These are phyloP conservation scores for Melitaea athalia DNA, from an alignment of 2,888 invertebrate genomes.

Conservation along the genomic window DNA sequence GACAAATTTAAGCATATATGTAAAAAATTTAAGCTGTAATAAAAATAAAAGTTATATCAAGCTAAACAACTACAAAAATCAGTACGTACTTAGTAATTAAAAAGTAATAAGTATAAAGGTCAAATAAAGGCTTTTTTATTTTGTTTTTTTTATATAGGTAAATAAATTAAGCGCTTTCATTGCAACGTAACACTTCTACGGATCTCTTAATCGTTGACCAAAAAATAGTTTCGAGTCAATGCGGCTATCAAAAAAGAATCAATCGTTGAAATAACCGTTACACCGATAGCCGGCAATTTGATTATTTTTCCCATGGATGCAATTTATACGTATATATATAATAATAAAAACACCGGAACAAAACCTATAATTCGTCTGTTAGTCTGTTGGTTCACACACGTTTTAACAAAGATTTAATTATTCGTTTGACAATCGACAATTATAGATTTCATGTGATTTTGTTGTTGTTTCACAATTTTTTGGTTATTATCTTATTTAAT, in stretches of 20 bases:
- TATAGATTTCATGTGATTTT: conserved; percentile 23
- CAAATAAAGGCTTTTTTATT: no score
- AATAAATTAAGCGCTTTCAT: not conserved
- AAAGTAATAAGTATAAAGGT: no score
- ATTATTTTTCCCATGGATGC: conserved; percentile 65
- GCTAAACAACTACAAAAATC: no score
- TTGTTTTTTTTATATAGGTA: no score
- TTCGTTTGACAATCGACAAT: conserved; percentile 26
- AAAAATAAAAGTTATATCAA: no score
- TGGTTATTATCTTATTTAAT: not conserved
- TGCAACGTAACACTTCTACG: conserved; percentile 12
- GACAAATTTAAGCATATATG: no score
- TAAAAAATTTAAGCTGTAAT: no score
- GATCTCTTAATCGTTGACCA: conserved; percentile 16
- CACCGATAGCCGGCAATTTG: conserved; percentile 56
- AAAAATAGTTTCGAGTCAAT: conserved; percentile 53
- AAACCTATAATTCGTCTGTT: conserved; percentile 56
- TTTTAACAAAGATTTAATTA: conserved; percentile 25
- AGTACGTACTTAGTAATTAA: no score
- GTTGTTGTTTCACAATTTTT: conserved; percentile 1
- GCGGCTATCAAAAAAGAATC: conserved; percentile 68
- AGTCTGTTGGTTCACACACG: conserved; percentile 53
- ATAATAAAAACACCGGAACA: conserved; percentile 62
- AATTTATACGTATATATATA: conserved; percentile 55
- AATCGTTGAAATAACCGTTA: conserved; percentile 65